These are phyloP conservation scores for Aricia agestis DNA, from an alignment of 1,140 invertebrate species.

Conservation along the genomic window DNA sequence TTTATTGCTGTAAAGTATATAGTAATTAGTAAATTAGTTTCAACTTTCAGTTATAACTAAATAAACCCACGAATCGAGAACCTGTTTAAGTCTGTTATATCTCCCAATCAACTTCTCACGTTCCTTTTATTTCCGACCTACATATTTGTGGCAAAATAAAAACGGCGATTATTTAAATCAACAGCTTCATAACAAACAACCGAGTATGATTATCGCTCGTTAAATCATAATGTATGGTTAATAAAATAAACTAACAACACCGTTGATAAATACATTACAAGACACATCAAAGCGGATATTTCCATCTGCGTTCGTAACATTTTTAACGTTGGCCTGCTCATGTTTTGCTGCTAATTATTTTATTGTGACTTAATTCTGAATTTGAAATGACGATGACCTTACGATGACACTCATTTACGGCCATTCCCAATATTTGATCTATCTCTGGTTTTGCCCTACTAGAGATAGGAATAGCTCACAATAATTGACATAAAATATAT, in stretches of 20 bases:
- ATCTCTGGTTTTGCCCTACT: no score
- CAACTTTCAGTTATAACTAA: background rate
- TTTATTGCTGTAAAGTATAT: background rate
- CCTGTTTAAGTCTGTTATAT: background rate
- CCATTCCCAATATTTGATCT: no score
- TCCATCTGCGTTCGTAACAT: background rate
- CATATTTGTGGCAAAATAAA: constrained; percentile 6
- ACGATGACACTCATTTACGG: no score
- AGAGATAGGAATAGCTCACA: no score
- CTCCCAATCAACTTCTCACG: background rate
- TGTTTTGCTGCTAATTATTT: background rate
- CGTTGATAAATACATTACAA: constrained; percentile 37
- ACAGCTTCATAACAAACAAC: constrained; percentile 48
- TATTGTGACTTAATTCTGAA: no score
- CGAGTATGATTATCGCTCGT: constrained; percentile 53
- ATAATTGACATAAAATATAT: no score
- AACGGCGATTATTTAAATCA: constrained; percentile 19
- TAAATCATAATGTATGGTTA: constrained; percentile 62
- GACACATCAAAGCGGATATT: constrained; percentile 6
- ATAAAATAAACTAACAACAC: constrained; percentile 54
- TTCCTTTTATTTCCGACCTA: background rate
- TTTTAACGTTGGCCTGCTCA: background rate
- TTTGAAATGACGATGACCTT: no score
- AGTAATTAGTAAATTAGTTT: no score
- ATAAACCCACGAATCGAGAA: background rate